phyloP scores from a whole-genome alignment of 2,797 vertebrate genomes.

The Arnoldichthys spilopterus region DNA sequence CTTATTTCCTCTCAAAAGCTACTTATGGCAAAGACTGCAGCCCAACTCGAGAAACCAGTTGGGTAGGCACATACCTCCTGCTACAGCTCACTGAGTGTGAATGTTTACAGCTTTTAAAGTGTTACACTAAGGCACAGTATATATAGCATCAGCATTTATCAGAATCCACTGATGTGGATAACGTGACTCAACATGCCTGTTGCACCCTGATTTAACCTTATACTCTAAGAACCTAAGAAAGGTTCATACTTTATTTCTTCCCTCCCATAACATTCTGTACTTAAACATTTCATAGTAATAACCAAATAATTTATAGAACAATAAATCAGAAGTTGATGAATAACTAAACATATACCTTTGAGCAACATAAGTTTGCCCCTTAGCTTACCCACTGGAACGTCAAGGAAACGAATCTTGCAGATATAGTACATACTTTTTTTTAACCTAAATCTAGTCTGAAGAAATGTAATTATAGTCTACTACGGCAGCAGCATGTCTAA shows the following conservation, averaged over 20 bases:
- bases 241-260: background rate
- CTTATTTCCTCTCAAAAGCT: background rate
- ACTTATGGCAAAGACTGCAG: background rate
- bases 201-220: background rate
- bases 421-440: background rate
- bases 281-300: background rate
- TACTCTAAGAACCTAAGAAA: background rate
- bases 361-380: background rate
- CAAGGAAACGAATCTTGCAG: background rate
- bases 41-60: constrained; percentile 36
- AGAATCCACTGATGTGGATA: background rate
- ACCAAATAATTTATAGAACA: background rate
- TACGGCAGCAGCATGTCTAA: background rate
- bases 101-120: background rate
- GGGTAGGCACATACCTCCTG: constrained; percentile 5
- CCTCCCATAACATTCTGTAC: background rate
- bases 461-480: too few species aligned
- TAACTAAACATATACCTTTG: background rate
- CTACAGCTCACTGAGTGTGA: background rate
- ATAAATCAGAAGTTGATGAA: background rate
- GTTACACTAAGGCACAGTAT: background rate
- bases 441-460: too few species aligned
- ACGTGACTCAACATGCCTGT: background rate
- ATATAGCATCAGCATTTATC: background rate
- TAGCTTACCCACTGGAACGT: too few species aligned